Evolutionary conservation across 2,113 vertebrate species (phyloP), one percentile per base, ranked within the genome.

Genomic region (Melanotaenia duboulayi): DNA sequence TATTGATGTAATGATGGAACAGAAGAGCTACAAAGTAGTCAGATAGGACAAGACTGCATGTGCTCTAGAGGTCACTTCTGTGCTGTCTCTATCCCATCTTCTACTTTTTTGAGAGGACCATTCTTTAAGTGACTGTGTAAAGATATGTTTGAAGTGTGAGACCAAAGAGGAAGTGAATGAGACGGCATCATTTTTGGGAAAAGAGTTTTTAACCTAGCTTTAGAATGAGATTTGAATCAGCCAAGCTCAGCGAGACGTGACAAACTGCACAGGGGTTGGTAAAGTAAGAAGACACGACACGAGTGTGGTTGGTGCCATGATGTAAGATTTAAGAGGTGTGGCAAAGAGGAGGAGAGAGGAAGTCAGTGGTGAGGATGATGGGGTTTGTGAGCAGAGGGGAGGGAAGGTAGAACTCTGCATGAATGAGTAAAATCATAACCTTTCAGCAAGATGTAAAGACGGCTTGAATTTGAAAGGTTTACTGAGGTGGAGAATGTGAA

Each of bases 161-260:
- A 19, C 44, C 2, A 7, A 46, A 19, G 17, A 67, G 73, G 72
- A 66, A 85, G 76, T 83, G 64, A 74, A 20, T 23, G 2, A 55
- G 61, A 61, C 22, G 1, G 20, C 10, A 44, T 20, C 4, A 12
- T 57, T 52, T 7, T 6, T 22, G 37, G 2, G 6, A n/a, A 23
- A 22, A 37, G 28, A 9, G n/a, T 32, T 55, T 14, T 39, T 1
- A 37, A n/a, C 12, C 22, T 50, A 22, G 28, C 42, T 71, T 54
- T 14, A 7, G 17, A 13, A 24, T 17, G 11, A 32, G 11, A 37
- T 56, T 25, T 52, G 23, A 22, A 7, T 48, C 37, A 17, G 7
- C 3, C 13, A 1, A n/a, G 44, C 23, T 48, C 2, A 20, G 58
- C 65, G 76, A 54, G 71, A 87, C 82, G 71, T 87, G 86, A 88